Conservation (phyloP, 2,888 invertebrate species). For the Lithophane ornitopus region DNA sequence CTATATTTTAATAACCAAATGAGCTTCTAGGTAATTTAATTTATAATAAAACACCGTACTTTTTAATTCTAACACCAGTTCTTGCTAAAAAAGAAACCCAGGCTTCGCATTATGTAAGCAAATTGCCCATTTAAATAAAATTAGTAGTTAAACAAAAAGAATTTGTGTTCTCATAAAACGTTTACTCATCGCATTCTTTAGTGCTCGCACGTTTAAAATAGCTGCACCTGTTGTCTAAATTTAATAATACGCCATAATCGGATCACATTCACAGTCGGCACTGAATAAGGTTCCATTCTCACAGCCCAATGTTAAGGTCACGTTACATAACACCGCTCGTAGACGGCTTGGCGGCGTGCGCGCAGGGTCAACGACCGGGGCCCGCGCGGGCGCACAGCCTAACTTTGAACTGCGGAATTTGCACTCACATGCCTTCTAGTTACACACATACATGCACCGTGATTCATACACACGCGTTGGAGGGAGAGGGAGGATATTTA, state of each 20-base stretch:
- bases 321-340: conserved; percentile 83
- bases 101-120: conserved; percentile 17
- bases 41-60: conserved; percentile 22
- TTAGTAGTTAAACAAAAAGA: not conserved
- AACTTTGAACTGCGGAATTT: conserved; percentile 82
- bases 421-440: conserved; percentile 74
- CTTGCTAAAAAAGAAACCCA: conserved; percentile 7
- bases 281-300: conserved; percentile 72
- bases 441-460: conserved; percentile 45
- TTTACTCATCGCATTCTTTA: conserved; percentile 29
- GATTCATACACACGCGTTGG: conserved; percentile 41
- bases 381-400: conserved; percentile 85
- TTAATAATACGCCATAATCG: conserved; percentile 46
- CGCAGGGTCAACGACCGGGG: conserved; percentile 85
- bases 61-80: conserved; percentile 7
- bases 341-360: conserved; percentile 90
- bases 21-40: conserved; percentile 18
- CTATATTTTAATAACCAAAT: conserved; percentile 5
- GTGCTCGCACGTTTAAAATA: conserved; percentile 12
- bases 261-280: conserved; percentile 56
- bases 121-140: conserved; percentile 35
- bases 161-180: conserved; percentile 11
- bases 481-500: conserved; percentile 60
- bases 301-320: conserved; percentile 88
- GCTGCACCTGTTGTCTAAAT: conserved; percentile 45